Evolutionary conservation across 2,888 invertebrate species (phyloP), one percentile per base, ranked within the genome.

Genomic region (Drosophila flavopinicola): DNA sequence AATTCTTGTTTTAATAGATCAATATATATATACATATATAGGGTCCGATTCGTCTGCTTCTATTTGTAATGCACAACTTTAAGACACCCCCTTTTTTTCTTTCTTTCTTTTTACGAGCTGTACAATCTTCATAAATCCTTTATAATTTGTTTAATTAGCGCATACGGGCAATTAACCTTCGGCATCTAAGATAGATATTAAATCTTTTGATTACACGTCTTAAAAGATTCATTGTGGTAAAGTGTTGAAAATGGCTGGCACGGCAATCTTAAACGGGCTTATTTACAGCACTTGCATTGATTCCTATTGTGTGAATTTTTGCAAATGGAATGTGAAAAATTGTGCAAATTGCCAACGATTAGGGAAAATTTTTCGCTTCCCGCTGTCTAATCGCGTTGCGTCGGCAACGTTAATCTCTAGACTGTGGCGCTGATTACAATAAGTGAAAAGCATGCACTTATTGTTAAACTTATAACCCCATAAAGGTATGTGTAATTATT

Each of bases 401-500:
- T n/a, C 45, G 51, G 49, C 49, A 13, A 13, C 3, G 24, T 24
- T 56, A 39, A 54, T 52, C 38, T 42, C n/a, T 30, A 13, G 25
- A 27, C 30, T 10, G 6, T 6, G 42, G 25, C 5, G 38, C 61
- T 57, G 67, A 80, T 71, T 78, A 57, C 35, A 60, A 33, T 25
- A 52, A 47, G 37, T 44, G 41, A 38, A 75, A 60, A 56, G 44
- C 57, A 32, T 59, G 29, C 58, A 57, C 30, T 58, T 53, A 49
- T 29, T 41, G 13, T 24, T 65, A n/a, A 54, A 44, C 48, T 42
- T 47, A 38, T 65, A 66, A 52, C 48, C 67, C 58, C 32, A 53
- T 68, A 63, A 52, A 49, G 60, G 32, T 47, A 41, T 66, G 39
- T 47, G 59, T 6, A 75, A 83, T 79, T 77, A 79, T 64, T 64